A percentile compares a stretch with the other conserved stretches of the same genome.
Conservation (phyloP, 53 echinoderm and acorn worm species). For the Holothuria leucospilota region DNA sequence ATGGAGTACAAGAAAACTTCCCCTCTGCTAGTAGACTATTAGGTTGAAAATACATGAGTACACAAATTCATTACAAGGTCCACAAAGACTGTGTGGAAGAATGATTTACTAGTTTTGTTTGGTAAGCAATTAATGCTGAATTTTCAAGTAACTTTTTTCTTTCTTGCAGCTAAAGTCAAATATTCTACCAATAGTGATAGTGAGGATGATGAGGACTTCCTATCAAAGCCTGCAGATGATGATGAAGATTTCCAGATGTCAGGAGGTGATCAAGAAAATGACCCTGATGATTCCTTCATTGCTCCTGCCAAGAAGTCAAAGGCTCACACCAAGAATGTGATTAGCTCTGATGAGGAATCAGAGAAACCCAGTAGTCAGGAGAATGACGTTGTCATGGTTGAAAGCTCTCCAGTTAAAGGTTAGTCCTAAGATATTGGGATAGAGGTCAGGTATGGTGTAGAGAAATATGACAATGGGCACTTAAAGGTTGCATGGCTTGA, state of each 20-base stretch:
- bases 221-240: constrained; percentile 61
- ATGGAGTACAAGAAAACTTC: too few relatives aligned
- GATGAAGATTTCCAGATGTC: constrained; percentile 49
- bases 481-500: too few relatives aligned
- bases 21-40: too few relatives aligned
- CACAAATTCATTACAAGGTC: too few relatives aligned
- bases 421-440: too few relatives aligned
- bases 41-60: too few relatives aligned
- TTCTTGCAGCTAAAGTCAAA: constrained; percentile 47
- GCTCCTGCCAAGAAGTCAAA: constrained; percentile 42
- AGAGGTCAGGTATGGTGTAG: too few relatives aligned
- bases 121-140: too few relatives aligned
- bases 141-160: background rate
- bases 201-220: constrained; percentile 42
- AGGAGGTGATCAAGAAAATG: constrained; percentile 42
- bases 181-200: constrained; percentile 64
- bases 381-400: background rate
- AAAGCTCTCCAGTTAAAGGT: background rate
- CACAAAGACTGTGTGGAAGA: too few relatives aligned
- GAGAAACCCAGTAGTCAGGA: background rate
- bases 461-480: too few relatives aligned
- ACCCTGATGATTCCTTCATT: constrained; percentile 60
- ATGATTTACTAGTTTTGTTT: too few relatives aligned
- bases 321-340: background rate
- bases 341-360: background rate